phyloP scores from a whole-genome alignment of 2,113 vertebrate species.

The Amphilophus citrinellus region DNA sequence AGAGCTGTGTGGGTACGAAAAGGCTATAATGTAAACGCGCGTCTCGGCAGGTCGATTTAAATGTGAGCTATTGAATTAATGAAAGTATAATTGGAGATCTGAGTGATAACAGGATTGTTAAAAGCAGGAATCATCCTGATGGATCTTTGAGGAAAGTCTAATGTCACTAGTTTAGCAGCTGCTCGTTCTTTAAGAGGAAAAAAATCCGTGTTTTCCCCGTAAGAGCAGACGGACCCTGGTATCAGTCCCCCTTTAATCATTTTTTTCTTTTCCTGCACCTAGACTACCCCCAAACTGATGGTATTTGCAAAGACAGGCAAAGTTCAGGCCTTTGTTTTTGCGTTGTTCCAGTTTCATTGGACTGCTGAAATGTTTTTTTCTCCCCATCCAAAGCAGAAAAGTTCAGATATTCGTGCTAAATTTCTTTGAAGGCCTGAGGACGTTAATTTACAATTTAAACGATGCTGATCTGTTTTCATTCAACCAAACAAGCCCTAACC shows the following conservation, averaged over 20 bases:
- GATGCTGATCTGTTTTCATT: not conserved
- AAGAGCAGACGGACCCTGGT: fast-evolving
- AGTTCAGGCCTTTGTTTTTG: not conserved
- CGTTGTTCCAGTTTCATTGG: not conserved
- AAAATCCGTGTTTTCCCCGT: not conserved
- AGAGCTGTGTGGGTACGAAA: not conserved
- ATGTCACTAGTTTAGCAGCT: not conserved
- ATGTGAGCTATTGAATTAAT: constrained; percentile 24
- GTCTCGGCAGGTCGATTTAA: constrained; percentile 20
- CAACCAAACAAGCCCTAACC: no score
- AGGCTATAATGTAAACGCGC: not conserved
- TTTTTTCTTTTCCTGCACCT: no score
- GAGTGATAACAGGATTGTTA: not conserved
- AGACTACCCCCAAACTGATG: not conserved
- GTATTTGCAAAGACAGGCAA: not conserved
- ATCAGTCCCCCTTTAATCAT: not conserved
- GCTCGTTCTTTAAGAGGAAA: not conserved
- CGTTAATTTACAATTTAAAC: not conserved
- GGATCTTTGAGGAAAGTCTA: not conserved
- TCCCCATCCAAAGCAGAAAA: not conserved
- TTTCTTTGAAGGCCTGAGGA: not conserved
- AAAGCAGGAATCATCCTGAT: not conserved
- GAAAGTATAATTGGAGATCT: not conserved
- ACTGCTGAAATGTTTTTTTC: not conserved
- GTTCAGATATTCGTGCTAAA: not conserved